Conservation (phyloP, 2,888 invertebrate species). For the Alloplasta piceator region DNA sequence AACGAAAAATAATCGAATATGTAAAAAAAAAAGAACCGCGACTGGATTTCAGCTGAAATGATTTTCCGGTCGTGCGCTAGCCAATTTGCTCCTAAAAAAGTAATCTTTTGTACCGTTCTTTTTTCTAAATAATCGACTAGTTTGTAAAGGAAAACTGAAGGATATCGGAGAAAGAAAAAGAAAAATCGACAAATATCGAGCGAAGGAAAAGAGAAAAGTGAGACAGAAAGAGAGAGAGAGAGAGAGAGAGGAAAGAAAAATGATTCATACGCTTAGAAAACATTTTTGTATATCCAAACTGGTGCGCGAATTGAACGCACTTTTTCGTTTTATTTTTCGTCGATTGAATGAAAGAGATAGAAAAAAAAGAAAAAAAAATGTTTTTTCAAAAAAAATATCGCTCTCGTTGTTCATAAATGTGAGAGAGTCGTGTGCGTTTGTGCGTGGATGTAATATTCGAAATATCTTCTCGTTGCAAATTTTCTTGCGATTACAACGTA, state of each 20-base stretch:
- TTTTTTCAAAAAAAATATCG: conserved; percentile 35
- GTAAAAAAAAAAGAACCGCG: conserved; percentile 53
- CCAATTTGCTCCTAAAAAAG: conserved; percentile 78
- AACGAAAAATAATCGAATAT: conserved; percentile 40
- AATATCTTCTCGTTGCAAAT: conserved; percentile 54
- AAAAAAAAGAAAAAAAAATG: conserved; percentile 35
- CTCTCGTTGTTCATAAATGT: conserved; percentile 62
- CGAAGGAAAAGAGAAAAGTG: conserved; percentile 25
- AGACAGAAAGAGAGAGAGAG: conserved; percentile 45
- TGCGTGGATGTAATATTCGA: conserved; percentile 39
- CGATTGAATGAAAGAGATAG: conserved; percentile 36
- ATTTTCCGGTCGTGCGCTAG: conserved; percentile 71
- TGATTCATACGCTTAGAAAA: conserved; percentile 74
- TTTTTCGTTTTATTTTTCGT: conserved; percentile 57
- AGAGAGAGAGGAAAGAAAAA: conserved; percentile 52
- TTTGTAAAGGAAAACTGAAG: conserved; percentile 68
- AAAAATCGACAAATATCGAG: conserved; percentile 45
- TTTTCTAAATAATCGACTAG: conserved; percentile 79
- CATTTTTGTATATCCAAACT: conserved; percentile 73
- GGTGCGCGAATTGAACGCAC: conserved; percentile 70
- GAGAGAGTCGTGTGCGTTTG: conserved; percentile 54
- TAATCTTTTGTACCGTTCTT: conserved; percentile 80
- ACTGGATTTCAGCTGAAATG: conserved; percentile 51
- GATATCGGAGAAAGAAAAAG: conserved; percentile 49
- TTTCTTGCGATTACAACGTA: conserved; percentile 47